A percentile compares a stretch with the other conserved stretches of the same genome.
These are phyloP conservation scores for Xiphorhynchus elegans DNA, from an alignment of 2,113 vertebrate species.

Conservation along the genomic window DNA sequence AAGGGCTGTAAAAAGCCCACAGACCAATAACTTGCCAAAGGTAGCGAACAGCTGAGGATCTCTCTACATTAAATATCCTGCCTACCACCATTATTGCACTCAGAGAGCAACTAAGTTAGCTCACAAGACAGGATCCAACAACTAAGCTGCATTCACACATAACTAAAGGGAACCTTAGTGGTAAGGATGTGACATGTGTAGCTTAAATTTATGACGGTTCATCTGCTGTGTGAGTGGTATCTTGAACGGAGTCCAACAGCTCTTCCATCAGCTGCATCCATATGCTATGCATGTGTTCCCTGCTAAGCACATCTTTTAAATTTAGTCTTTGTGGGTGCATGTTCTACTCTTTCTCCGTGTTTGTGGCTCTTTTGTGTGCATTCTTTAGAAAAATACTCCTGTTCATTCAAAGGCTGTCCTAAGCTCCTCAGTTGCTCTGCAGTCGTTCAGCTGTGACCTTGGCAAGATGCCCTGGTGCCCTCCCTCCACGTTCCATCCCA, in stretches of 20 bases:
- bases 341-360: slow-evolving; percentile 71
- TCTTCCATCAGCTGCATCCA: slow-evolving; percentile 75
- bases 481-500: accelerated
- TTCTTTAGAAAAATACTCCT: slow-evolving; percentile 70
- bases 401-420: slow-evolving; percentile 53
- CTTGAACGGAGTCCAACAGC: slow-evolving; percentile 73
- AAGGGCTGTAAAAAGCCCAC: background rate
- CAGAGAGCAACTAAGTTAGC: background rate
- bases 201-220: slow-evolving; percentile 69
- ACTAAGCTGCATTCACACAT: slow-evolving; percentile 45
- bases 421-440: slow-evolving; percentile 30
- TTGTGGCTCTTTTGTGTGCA: slow-evolving; percentile 38
- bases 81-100: background rate
- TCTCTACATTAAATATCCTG: background rate
- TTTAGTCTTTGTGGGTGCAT: slow-evolving; percentile 78
- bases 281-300: slow-evolving; percentile 77
- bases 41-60: background rate
- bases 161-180: slow-evolving; percentile 67
- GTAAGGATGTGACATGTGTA: slow-evolving; percentile 69
- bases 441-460: background rate
- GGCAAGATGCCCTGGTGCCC: background rate
- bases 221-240: slow-evolving; percentile 75
- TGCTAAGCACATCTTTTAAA: slow-evolving; percentile 79
- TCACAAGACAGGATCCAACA: background rate
- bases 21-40: background rate